phyloP scores from a whole-genome alignment of 2,888 invertebrate species.

The Amblyteles armatorius region DNA sequence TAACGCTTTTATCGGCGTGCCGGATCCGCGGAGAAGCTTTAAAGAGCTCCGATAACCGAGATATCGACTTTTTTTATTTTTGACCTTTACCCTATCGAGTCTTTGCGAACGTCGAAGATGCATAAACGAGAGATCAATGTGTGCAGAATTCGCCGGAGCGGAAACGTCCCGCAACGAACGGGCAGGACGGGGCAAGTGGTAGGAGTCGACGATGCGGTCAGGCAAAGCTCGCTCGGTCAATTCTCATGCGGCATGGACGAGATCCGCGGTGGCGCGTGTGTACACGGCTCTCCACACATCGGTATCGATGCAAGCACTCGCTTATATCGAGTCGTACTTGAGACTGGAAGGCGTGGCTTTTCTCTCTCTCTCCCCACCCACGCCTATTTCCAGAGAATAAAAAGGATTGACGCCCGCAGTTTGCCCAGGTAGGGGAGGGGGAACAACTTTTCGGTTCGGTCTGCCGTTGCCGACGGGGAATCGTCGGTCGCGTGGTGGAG shows the following conservation, averaged over 20 bases:
- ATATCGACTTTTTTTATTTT: background rate
- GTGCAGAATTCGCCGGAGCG: slow-evolving; percentile 4
- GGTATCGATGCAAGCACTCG: slow-evolving; percentile 26
- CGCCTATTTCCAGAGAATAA: slow-evolving; percentile 49
- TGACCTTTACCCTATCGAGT: background rate
- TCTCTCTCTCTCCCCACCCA: slow-evolving; percentile 46
- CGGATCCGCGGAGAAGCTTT: background rate
- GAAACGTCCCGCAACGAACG: slow-evolving; percentile 5
- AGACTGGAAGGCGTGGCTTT: slow-evolving; percentile 23
- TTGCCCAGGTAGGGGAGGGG: slow-evolving; percentile 5
- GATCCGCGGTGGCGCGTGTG: background rate
- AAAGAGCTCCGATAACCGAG: background rate
- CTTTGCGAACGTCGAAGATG: background rate
- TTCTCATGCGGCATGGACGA: background rate
- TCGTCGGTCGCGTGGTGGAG: slow-evolving; percentile 21
- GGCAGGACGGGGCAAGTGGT: slow-evolving; percentile 45
- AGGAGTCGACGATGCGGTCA: slow-evolving; percentile 45
- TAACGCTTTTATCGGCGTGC: slow-evolving; percentile 57
- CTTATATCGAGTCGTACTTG: background rate
- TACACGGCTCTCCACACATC: background rate
- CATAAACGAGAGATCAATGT: background rate
- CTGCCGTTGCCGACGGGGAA: background rate
- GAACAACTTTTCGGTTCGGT: slow-evolving; percentile 14
- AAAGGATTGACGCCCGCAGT: slow-evolving; percentile 14
- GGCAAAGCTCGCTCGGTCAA: slow-evolving; percentile 15